Base-by-base conservation (phyloP, 2,888 invertebrate genomes). In the Timema podura region DNA sequence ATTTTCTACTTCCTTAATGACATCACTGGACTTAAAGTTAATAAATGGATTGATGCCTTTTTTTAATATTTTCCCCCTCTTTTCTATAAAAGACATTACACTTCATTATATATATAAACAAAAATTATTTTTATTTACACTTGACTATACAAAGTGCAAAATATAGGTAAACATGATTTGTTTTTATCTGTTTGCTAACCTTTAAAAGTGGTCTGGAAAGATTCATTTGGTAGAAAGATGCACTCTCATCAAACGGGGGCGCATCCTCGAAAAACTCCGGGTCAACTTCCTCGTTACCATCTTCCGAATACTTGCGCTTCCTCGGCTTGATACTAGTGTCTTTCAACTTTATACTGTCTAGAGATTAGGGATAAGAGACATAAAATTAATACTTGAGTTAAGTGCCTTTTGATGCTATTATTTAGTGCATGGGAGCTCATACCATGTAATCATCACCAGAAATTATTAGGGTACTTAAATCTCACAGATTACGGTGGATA, bases 141-240 rank as follows among this genome's bases (percentile, higher is more conserved):
- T 30, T 30, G 30, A 30, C 30, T 30, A 30, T 30, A 30, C 30
- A 2, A 30, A 30, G 48, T 64, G 57, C 13, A 13, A 54, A 54
- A 54, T 54, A 54, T 54, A n/a, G 13, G 15, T 15, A 1, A 30
- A 30, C 64, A 64, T 64, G 15, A 16, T 30, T 64, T n/a, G 13
- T 15, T 64, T 64, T 64, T 13, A 30, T 30, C 30, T 30, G 30
- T 44, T 54, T 51, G 8, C 65, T 70, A 79, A 87, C 88, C 80
- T 97, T 96, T 78, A 98, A 85, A 48, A 99, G 82, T 0, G 98
- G 98, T 71, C 98, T 85, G 0, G 98, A 98, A 45, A 98, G 83
- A 82, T 98, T 97, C 96, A 99, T 96, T 84, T 96, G 94, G 80
- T 95, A 93, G 80, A 95, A 95, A 0, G 91, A 89, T 2, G 86